These are phyloP conservation scores for Nemotelus pantherinus DNA, from an alignment of 2,888 invertebrate species.

Conservation along the genomic window DNA sequence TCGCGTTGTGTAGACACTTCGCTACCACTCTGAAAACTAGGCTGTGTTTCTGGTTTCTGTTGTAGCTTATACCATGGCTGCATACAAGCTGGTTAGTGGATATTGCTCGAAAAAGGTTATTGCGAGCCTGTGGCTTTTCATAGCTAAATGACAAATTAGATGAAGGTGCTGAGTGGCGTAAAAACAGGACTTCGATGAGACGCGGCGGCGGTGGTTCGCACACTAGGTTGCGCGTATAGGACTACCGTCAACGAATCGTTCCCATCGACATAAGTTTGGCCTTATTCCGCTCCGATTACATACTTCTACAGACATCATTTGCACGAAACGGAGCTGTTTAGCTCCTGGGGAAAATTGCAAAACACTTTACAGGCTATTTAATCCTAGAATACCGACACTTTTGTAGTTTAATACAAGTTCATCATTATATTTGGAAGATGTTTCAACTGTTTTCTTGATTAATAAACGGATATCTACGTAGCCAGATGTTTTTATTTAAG, in stretches of 20 bases:
- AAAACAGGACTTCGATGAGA: no score
- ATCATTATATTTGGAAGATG: no score
- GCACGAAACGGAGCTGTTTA: background rate
- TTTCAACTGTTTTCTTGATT: no score
- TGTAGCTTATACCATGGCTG: background rate
- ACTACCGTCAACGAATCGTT: background rate
- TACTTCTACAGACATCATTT: constrained; percentile 19
- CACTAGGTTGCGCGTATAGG: background rate
- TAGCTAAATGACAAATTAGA: constrained; percentile 25
- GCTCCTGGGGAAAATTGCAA: background rate
- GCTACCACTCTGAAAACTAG: no score
- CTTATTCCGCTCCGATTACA: constrained; percentile 23
- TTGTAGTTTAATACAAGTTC: no score
- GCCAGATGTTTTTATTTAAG: no score
- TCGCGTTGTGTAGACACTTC: background rate
- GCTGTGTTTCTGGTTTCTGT: no score
- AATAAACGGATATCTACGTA: no score
- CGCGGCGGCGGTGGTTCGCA: background rate
- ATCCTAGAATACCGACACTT: background rate
- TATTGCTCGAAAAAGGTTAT: constrained; percentile 35
- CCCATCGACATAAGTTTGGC: constrained; percentile 17
- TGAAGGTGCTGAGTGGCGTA: background rate
- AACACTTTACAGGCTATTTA: background rate
- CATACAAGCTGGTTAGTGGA: constrained; percentile 25
- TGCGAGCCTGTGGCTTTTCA: constrained; percentile 14